Evolutionary conservation across 2,113 vertebrate species (phyloP).

Genomic region (Tachuris rubrigastra): DNA sequence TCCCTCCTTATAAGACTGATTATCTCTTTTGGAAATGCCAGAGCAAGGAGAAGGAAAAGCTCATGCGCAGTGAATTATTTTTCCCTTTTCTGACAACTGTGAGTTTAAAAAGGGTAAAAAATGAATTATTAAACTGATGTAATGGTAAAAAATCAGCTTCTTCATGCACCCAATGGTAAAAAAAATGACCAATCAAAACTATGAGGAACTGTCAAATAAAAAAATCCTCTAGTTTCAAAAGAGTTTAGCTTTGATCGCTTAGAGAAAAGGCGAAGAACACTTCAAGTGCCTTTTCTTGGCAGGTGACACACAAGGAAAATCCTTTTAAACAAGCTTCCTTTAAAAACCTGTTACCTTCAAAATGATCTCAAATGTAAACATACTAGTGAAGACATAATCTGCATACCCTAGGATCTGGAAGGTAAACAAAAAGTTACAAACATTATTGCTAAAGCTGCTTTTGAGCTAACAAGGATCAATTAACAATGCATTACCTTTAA

Average conservation of each 20-base stretch:
- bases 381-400: constrained; percentile 99
- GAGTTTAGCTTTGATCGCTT: constrained; percentile 65
- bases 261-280: constrained; percentile 81
- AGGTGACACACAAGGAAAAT: constrained; percentile 87
- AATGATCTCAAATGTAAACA: constrained; percentile 99
- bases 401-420: constrained; percentile 99
- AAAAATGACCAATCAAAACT: constrained; percentile 74
- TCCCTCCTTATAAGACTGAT: constrained; percentile 44
- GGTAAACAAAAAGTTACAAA: constrained; percentile 88
- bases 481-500: constrained; percentile 93
- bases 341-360: constrained; percentile 94
- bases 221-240: constrained; percentile 55
- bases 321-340: constrained; percentile 81
- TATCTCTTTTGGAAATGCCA: constrained; percentile 50
- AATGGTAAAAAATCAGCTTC: constrained; percentile 62
- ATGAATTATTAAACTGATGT: constrained; percentile 41
- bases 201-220: constrained; percentile 76
- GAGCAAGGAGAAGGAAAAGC: constrained; percentile 65
- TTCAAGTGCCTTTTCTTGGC: constrained; percentile 83
- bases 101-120: constrained; percentile 66
- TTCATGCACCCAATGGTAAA: constrained; percentile 72
- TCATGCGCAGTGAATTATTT: constrained; percentile 60
- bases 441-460: constrained; percentile 82
- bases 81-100: constrained; percentile 55
- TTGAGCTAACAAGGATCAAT: constrained; percentile 64